These are phyloP conservation scores for Oncorhynchus masou DNA, from an alignment of 2,113 vertebrate species.

Conservation along the genomic window DNA sequence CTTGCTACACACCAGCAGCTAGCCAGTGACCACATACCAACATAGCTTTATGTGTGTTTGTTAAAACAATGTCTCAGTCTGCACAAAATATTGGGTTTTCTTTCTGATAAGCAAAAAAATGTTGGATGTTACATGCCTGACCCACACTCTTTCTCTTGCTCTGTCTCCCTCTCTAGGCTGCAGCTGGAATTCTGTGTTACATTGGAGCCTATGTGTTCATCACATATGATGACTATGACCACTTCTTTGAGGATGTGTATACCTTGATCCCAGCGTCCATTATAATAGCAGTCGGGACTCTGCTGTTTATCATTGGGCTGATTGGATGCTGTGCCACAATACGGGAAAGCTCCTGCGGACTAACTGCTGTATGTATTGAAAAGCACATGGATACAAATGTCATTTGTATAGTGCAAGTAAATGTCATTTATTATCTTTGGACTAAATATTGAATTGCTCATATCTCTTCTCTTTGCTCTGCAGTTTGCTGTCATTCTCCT, in stretches of 20 bases:
- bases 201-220: constrained; percentile 99
- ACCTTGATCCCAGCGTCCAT: constrained; percentile 90
- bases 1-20: too few species aligned
- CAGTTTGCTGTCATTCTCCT: constrained; percentile 96
- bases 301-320: constrained; percentile 94
- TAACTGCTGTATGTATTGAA: constrained; percentile 80
- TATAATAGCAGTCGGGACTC: constrained; percentile 90
- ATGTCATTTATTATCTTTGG: not conserved
- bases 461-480: constrained; percentile 48
- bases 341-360: constrained; percentile 91
- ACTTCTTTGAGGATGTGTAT: constrained; percentile 97
- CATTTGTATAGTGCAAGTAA: too few species aligned
- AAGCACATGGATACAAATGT: not conserved
- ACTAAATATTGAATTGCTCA: too few species aligned
- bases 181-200: constrained; percentile 94
- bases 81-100: not conserved
- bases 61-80: not conserved
- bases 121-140: not conserved
- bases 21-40: too few species aligned
- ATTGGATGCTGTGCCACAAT: constrained; percentile 97
- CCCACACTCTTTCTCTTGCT: not conserved
- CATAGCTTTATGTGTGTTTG: too few species aligned
- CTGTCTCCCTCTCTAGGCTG: constrained; percentile 76
- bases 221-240: constrained; percentile 96
- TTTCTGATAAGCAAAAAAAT: not conserved